Conservation (phyloP, 2,113 vertebrate species). For the human (Homo sapiens) region GRCh38 chr5:1976001-1976500, state of each 20-base stretch:
- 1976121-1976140: background rate
- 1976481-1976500: background rate
- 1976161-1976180: background rate
- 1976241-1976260: background rate
- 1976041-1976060: accelerated
- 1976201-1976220: background rate
- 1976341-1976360: accelerated
- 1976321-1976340: too few relatives aligned
- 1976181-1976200: background rate
- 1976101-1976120: conserved; percentile 18
- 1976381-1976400: too few relatives aligned
- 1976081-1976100: background rate
- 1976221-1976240: background rate
- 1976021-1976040: background rate
- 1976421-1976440: background rate
- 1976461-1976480: accelerated
- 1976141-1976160: background rate
- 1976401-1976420: accelerated
- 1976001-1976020: accelerated
- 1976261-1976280: background rate
- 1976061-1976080: background rate
- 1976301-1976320: background rate
- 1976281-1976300: background rate
- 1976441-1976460: accelerated
- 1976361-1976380: background rate